Evolutionary conservation across 2,113 vertebrate genomes (phyloP).

Genomic region (Notarius quadriscutis): DNA sequence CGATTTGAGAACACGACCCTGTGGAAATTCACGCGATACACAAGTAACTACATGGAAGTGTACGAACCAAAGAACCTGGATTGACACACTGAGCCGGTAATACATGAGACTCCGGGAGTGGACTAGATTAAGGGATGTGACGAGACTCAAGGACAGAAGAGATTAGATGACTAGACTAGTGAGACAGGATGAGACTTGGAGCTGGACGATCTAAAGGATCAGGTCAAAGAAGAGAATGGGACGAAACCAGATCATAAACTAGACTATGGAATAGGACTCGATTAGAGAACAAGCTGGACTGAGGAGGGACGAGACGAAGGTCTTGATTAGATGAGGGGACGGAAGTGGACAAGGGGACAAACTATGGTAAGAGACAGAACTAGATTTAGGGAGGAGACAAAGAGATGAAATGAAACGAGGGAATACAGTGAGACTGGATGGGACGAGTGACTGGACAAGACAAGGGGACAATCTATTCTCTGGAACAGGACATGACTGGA

Average conservation of each 20-base stretch:
- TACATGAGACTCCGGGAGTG: no score
- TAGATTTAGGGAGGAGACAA: background rate
- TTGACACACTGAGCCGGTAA: no score
- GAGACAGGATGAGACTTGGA: no score
- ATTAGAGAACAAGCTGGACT: background rate
- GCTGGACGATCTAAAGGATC: background rate
- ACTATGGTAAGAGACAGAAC: no score
- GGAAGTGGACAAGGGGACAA: background rate
- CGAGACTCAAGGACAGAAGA: background rate
- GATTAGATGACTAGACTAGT: background rate
- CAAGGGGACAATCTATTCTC: background rate
- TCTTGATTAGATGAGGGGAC: background rate
- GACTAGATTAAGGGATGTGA: background rate
- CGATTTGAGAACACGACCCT: no score
- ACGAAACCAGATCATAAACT: background rate
- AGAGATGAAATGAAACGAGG: background rate
- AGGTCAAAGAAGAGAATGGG: background rate
- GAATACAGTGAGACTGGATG: background rate
- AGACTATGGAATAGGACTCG: background rate
- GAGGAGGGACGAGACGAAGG: background rate
- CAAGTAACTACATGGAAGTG: no score
- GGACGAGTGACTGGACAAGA: background rate
- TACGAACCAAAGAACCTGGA: no score
- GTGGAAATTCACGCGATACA: no score
- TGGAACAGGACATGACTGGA: background rate